phyloP scores from a whole-genome alignment of 2,888 invertebrate species.

The Frankliniella intonsa region DNA sequence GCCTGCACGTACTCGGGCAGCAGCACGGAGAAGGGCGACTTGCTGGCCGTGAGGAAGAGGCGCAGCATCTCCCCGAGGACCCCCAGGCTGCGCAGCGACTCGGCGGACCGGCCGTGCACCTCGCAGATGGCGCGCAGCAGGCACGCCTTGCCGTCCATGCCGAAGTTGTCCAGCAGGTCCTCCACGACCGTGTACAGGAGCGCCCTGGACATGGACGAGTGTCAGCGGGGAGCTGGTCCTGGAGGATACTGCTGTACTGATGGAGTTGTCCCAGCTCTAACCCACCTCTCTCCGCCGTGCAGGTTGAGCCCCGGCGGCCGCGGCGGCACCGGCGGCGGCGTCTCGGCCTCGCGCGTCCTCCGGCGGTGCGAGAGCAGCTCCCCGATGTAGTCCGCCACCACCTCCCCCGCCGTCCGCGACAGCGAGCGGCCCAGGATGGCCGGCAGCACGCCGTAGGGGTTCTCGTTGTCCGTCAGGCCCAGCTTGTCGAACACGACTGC shows the following conservation, averaged over 20 bases:
- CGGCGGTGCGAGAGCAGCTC: constrained; percentile 61
- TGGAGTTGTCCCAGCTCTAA: too few species aligned
- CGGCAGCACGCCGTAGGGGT: constrained; percentile 75
- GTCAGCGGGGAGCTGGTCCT: neutral
- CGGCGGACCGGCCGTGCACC: constrained; percentile 74
- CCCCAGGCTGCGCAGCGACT: constrained; percentile 70
- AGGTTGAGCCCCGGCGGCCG: constrained; percentile 51
- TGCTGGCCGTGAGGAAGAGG: constrained; percentile 75
- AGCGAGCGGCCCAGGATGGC: constrained; percentile 71
- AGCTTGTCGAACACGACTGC: constrained; percentile 80
- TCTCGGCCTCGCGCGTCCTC: constrained; percentile 44
- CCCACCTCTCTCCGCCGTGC: constrained; percentile 72
- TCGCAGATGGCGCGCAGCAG: constrained; percentile 78
- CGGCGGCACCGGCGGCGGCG: constrained; percentile 43
- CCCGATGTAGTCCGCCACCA: constrained; percentile 67
- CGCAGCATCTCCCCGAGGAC: constrained; percentile 77
- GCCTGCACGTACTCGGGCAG: constrained; percentile 75
- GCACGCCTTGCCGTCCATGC: constrained; percentile 77
- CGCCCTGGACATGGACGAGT: constrained; percentile 53
- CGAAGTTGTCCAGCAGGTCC: constrained; percentile 73
- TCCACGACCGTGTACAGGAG: constrained; percentile 72
- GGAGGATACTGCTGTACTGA: too few species aligned
- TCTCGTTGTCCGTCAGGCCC: constrained; percentile 82
- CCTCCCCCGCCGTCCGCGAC: constrained; percentile 64
- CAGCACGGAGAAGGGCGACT: constrained; percentile 70